Evolutionary conservation across 2,113 vertebrate genomes (phyloP).

Genomic region (Edolisoma coerulescens): DNA sequence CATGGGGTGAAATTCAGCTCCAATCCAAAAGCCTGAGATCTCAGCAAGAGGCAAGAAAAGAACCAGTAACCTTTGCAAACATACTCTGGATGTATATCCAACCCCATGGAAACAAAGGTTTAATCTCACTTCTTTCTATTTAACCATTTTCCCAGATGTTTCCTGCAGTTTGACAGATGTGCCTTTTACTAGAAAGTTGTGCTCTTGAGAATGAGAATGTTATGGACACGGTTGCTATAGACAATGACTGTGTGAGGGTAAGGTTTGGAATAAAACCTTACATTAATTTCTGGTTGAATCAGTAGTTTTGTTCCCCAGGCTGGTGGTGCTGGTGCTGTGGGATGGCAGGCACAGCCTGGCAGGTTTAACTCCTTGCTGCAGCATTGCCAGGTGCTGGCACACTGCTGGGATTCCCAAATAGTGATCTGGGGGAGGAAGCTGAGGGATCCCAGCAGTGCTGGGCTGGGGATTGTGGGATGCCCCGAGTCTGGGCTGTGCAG

Average conservation of each 20-base stretch:
- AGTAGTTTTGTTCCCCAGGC: neutral
- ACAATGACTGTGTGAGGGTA: conserved; percentile 60
- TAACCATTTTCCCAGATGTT: conserved; percentile 78
- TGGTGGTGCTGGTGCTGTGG: neutral
- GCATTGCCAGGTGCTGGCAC: neutral
- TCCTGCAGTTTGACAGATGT: conserved; percentile 76
- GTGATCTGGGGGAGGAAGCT: too few relatives aligned
- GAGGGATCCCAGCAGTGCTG: neutral
- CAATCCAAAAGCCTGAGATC: neutral
- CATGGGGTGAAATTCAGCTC: neutral
- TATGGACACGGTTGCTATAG: conserved; percentile 81
- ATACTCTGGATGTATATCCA: neutral
- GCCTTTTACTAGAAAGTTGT: conserved; percentile 74
- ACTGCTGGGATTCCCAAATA: neutral
- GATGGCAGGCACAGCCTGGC: neutral
- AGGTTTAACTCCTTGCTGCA: neutral
- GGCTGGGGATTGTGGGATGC: neutral
- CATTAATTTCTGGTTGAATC: conserved; percentile 8
- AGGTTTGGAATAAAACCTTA: conserved; percentile 48
- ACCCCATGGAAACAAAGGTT: conserved; percentile 46
- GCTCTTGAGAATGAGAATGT: conserved; percentile 69
- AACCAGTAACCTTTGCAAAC: neutral
- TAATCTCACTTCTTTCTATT: conserved; percentile 40
- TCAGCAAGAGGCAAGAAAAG: neutral
- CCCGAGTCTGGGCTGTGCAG: neutral